Evolutionary conservation across 2,113 vertebrate genomes (phyloP), one percentile per base, ranked within the genome.

Genomic region (Picathartes gymnocephalus): DNA sequence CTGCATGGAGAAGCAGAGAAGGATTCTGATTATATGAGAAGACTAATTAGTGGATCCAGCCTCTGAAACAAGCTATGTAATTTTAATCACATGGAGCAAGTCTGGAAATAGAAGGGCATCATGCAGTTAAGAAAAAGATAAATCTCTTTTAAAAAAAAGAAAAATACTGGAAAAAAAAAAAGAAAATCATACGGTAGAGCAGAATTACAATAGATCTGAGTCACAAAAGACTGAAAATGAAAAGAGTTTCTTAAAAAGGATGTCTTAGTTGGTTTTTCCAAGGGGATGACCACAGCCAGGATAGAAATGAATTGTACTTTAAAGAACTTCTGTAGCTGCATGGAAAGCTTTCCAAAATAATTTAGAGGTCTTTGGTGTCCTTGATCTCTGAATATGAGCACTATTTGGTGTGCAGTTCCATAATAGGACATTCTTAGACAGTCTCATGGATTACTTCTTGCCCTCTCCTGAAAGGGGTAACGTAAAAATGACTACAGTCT

Each of bases 141-240:
- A 7, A n/a, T 68, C 13, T 64, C 58, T 83, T 81, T 30, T 18
- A 45, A 11, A 62, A 61, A 58, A 66, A 86, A n/a, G 10, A 35
- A 85, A 60, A 57, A 57, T 24, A 20, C 37, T 22, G 23, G 28
- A 72, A 66, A 83, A 70, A 92, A 58, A 44, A n/a, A n/a, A n/a
- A n/a, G n/a, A n/a, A n/a, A n/a, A n/a, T n/a, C 17, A 3, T 44
- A 22, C 58, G 22, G 15, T 9, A 25, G 68, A 88, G 61, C 35
- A 93, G 27, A 92, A 81, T 50, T 92, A 80, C 53, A 95, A 85
- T 62, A 88, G 81, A 93, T 92, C 62, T 91, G 87, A 66, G 61
- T 90, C 65, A 91, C 33, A 94, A 96, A 97, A 53, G 90, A 91
- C 12, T 51, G 64, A 94, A 96, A 97, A 96, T 93, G 35, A 91